phyloP scores from a whole-genome alignment of 1,140 invertebrate species.

The Nylanderia fulva region DNA sequence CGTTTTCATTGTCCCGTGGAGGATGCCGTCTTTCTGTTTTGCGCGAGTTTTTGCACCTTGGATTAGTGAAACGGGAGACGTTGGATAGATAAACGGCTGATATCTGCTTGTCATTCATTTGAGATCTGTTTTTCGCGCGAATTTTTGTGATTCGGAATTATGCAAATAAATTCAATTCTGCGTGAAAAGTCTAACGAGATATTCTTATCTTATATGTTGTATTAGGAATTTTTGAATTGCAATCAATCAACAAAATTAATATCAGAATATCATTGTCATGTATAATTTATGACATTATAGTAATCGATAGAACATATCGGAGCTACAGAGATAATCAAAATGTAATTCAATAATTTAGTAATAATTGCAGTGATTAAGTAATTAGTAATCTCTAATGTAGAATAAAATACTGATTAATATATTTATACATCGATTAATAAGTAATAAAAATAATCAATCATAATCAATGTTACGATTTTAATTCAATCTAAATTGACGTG shows the following conservation, averaged over 20 bases:
- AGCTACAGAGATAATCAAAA: background rate
- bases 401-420: slow-evolving; percentile 23
- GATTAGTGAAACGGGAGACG: background rate
- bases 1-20: background rate
- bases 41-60: background rate
- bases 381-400: slow-evolving; percentile 1
- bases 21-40: slow-evolving; percentile 1
- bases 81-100: background rate
- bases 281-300: background rate
- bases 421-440: background rate
- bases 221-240: too few relatives aligned
- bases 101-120: background rate
- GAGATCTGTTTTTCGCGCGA: background rate
- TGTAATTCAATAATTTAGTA: background rate
- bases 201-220: background rate
- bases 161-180: background rate
- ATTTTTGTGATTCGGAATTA: background rate
- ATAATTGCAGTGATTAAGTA: slow-evolving; percentile 24
- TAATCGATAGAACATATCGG: background rate
- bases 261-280: background rate
- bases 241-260: background rate
- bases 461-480: slow-evolving; percentile 1
- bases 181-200: background rate
- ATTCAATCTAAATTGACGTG: slow-evolving; percentile 33
- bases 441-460: background rate